Conservation (phyloP, 2,888 invertebrate genomes). For the Zaprionus bogoriensis region DNA sequence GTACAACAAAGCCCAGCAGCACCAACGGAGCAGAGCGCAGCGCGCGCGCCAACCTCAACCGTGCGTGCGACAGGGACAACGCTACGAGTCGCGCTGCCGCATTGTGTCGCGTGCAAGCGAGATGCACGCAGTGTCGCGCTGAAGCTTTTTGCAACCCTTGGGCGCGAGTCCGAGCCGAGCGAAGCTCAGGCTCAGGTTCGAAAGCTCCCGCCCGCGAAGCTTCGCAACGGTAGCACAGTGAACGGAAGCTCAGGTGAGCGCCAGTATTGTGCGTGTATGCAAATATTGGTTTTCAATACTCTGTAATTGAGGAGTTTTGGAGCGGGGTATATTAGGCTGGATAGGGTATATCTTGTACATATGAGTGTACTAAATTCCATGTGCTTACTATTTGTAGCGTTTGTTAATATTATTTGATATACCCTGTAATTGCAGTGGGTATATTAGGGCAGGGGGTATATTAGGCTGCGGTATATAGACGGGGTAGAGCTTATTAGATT, state of each 20-base stretch:
- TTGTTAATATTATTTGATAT: not conserved
- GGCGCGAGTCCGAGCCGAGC: not conserved
- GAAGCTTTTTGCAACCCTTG: not conserved
- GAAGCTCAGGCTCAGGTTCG: not conserved
- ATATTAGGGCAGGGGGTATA: not conserved
- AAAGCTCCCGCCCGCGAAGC: not conserved
- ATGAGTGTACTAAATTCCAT: no score
- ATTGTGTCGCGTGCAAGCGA: not conserved
- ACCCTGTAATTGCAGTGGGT: not conserved
- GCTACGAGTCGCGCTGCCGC: not conserved
- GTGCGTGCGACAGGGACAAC: slow-evolving; percentile 42
- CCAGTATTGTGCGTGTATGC: not conserved
- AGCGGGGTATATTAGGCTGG: not conserved
- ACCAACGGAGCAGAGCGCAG: slow-evolving; percentile 9
- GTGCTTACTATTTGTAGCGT: no score
- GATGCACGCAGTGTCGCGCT: not conserved
- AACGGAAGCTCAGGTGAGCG: not conserved
- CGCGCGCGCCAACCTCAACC: not conserved
- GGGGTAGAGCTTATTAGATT: not conserved
- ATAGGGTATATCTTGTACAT: not conserved
- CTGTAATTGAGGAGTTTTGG: not conserved
- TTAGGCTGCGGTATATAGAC: not conserved
- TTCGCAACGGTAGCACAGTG: not conserved
- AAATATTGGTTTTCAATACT: not conserved
- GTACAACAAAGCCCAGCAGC: slow-evolving; percentile 68